Evolutionary conservation across 2,113 vertebrate genomes (phyloP), one percentile per base, ranked within the genome.

Genomic region (Syngnathus floridae): DNA sequence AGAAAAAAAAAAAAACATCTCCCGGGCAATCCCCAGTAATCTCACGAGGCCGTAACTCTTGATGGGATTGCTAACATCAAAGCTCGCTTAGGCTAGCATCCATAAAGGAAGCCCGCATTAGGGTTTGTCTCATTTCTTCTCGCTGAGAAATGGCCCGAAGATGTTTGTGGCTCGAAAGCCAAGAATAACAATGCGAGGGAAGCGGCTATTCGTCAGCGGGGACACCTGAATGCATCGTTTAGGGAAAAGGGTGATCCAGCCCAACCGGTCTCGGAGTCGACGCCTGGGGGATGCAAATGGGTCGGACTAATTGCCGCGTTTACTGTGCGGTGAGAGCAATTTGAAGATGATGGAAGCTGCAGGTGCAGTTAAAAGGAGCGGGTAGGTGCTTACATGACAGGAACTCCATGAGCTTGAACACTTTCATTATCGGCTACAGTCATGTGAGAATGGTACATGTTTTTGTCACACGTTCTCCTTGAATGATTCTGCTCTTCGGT

Each of bases 281-380:
- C 85, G 69, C 76, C 73, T 71, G 69, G 62, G 26, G 77, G 79
- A 83, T 83, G 82, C 73, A 82, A 86, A 86, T 81, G 77, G 82
- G 79, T 79, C 56, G 36, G 70, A 70, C 80, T 90, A 87, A 90
- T 88, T 85, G 83, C 86, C 72, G 61, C 71, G 64, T 87, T 87
- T 85, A 86, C 80, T 41, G 66, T 65, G 79, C 37, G 73, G 65
- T 31, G 70, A 60, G 66, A 67, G 63, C 38, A 51, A 72, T 69
- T 73, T 64, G 71, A 64, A 67, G 69, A 68, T 81, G 67, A 43
- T 72, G 71, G 67, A 49, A 71, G 71, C 74, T 70, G 82, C 85
- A 87, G 84, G 84, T 87, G 85, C 78, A 60, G 45, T 46, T 59
- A 55, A 71, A 70, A 72, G 45, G n/a, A 17, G 40, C 4, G 1